Base-by-base conservation (phyloP, 2,888 invertebrate species). In the Drosophila acutilabella region DNA sequence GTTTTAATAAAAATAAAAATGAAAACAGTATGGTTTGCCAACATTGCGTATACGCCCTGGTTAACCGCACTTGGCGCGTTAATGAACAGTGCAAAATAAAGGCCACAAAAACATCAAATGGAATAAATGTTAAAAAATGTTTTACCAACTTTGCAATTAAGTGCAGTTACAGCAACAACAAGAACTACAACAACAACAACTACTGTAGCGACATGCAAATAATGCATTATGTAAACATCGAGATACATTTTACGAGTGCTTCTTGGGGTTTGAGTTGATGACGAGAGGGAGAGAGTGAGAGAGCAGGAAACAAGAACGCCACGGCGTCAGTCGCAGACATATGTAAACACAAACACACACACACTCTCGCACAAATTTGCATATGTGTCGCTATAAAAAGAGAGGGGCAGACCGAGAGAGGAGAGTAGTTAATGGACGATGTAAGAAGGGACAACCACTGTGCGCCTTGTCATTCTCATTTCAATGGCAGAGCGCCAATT, bases 251-350 rank as follows among this genome's bases (percentile, higher is more conserved):
- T 56, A 62, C 71, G 58, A 81, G 65, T 74, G 61, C 44, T 45
- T 30, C 64, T 36, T 18, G 53, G 50, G 53, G 59, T 18, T 20
- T 10, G 48, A 38, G 52, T 40, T 23, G 40, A 8, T 20, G 36
- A 0, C 30, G 54, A 1, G 44, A 14, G 23, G 23, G 6, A 14
- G 23, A 6, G 6, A 23, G 23, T 23, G 23, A 42, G 41, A 23
- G 48, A 42, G 36, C 20, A 64, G 78, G 79, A 76, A 76, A 62
- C 65, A 76, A 62, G 52, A 71, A 71, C 79, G 79, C 75, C 76
- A 65, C 60, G 70, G 40, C 81, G 64, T 75, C 79, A 72, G 64
- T 72, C 85, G 54, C 83, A 82, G 88, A 88, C 88, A 88, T 71
- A 77, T 82, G 82, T 88, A 86, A 85, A 80, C 80, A 48, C 53